Base-by-base conservation (phyloP, 2,113 vertebrate genomes). In the Trematocara marginatum region DNA sequence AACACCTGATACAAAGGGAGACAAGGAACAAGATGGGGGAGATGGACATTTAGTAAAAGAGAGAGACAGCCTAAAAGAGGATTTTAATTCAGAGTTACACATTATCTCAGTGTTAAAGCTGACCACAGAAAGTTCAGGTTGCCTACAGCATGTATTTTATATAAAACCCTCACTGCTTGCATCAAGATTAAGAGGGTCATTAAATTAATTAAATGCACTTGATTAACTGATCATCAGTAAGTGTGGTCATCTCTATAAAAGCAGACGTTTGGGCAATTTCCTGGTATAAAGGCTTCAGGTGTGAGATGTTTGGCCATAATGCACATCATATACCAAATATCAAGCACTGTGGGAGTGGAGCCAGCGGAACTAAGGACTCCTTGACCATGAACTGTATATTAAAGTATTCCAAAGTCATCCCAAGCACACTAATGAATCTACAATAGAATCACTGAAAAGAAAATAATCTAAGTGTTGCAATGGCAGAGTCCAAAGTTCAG, bases 1-100 rank as follows among this genome's bases (percentile, higher is more conserved):
- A 90, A 99, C 89, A 88, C 97, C 98, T 99, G 88, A 74, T 13
- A 54, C 47, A 40, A 78, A 80, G 35, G 5, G n/a, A 54, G 23
- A 88, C 20, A 15, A 81, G 52, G 16, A 81, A 88, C 18, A 54
- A 8, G 11, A 82, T 13, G 16, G 34, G 34, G 10, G 42, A 29
- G 23, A 76, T 49, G 45, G 69, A 74, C 26, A 31, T 49, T 20
- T 12, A 64, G 13, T 52, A 23, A 82, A 23, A 79, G n/a, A 53
- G 18, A 82, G 10, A 57, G 3, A 56, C 1, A 29, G 8, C 10
- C n/a, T 40, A 23, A 78, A 16, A 78, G 4, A 40, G 9, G 35
- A 57, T 42, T 42, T 42, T 6, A 42, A 15, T 45, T 57, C 20
- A 0, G 16, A 47, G 42, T 76, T 31, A 51, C 29, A 51, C 15